Evolutionary conservation across 2,797 vertebrate genomes (phyloP).

Genomic region (Enteromius trimaculatus): DNA sequence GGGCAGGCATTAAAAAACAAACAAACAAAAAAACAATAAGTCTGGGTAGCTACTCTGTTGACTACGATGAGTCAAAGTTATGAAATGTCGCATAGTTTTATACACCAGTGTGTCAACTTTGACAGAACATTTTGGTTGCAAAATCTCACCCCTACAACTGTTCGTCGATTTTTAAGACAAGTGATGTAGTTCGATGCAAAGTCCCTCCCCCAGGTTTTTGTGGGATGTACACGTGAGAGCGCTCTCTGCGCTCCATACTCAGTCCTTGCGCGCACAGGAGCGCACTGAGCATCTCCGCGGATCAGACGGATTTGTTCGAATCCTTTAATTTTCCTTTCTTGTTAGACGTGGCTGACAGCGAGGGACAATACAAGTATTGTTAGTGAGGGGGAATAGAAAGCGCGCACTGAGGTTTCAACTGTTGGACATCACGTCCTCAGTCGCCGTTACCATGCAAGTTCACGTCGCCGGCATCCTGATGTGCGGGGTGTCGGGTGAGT

Average conservation of each 20-base stretch:
- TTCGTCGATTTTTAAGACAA: not conserved
- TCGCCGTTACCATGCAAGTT: constrained; percentile 50
- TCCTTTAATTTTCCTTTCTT: not conserved
- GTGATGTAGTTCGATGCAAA: not conserved
- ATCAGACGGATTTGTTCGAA: not conserved
- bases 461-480: constrained; percentile 52
- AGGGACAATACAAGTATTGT: not conserved
- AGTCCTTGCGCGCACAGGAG: constrained; percentile 1
- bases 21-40: too few relatives aligned
- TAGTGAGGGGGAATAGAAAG: not conserved
- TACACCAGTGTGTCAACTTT: not conserved
- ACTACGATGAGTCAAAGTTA: not conserved
- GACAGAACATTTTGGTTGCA: not conserved
- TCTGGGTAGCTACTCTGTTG: not conserved
- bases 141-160: not conserved
- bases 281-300: not conserved
- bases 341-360: not conserved
- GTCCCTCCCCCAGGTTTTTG: constrained; percentile 28
- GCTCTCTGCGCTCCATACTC: not conserved
- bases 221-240: not conserved
- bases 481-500: constrained; percentile 61
- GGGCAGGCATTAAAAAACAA: not conserved
- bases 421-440: constrained; percentile 7
- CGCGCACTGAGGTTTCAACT: not conserved
- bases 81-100: not conserved